Percentiles rank a stretch among this genome's conserved stretches.
Evolutionary conservation across 2,113 vertebrate species (phyloP).

Genomic region (Neotoma lepida): DNA sequence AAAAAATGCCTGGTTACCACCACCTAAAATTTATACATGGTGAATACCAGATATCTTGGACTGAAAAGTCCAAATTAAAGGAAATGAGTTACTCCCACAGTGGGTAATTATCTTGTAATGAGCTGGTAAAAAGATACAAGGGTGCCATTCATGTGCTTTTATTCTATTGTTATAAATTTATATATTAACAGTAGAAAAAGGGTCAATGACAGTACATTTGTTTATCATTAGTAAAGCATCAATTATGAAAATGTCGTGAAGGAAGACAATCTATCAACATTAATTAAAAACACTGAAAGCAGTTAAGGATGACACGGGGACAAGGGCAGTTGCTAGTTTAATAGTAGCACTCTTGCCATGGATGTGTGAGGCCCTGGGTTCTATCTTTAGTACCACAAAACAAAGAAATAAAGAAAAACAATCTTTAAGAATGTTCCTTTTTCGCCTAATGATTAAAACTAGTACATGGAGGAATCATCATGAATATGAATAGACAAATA

Average conservation of each 20-base stretch:
- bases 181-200: background rate
- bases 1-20: too few species aligned
- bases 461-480: background rate
- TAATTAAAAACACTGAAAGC: background rate
- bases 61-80: background rate
- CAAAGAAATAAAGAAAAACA: background rate
- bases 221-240: background rate
- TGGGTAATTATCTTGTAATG: rapidly evolving
- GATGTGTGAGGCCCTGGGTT: background rate
- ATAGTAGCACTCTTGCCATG: background rate
- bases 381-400: background rate
- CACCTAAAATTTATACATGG: too few species aligned
- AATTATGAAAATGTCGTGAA: background rate
- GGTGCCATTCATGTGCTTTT: background rate
- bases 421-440: background rate
- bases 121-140: too few species aligned
- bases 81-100: too few species aligned
- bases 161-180: background rate
- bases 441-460: background rate
- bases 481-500: background rate
- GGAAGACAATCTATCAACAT: background rate
- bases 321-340: background rate
- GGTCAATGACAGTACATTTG: too few species aligned
- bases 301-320: background rate
- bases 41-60: background rate